Percentiles rank a stretch among this genome's conserved stretches.
These are phyloP conservation scores for Saiga tatarica DNA, from an alignment of 2,113 vertebrate species.

Conservation along the genomic window DNA sequence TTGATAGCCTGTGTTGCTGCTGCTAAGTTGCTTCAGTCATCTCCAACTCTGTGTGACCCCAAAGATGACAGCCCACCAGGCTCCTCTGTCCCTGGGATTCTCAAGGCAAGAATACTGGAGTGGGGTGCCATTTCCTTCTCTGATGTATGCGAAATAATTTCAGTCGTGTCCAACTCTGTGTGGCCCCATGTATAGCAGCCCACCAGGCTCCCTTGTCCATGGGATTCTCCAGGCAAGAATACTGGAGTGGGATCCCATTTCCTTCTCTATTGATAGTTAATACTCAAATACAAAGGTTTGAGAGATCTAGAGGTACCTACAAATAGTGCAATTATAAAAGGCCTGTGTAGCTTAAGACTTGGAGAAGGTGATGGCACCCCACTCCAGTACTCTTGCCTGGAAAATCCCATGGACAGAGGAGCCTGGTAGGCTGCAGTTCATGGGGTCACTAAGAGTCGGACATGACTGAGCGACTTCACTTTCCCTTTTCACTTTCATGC, in stretches of 20 bases:
- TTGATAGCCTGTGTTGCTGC: background rate
- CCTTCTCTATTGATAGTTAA: background rate
- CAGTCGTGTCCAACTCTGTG: too few relatives aligned
- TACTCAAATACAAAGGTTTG: background rate
- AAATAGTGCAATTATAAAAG: background rate
- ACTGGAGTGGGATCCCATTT: background rate
- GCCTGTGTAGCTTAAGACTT: too few relatives aligned
- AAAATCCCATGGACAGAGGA: too few relatives aligned
- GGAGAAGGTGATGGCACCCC: too few relatives aligned
- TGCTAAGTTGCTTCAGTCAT: background rate
- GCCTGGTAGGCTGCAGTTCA: too few relatives aligned
- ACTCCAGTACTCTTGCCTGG: too few relatives aligned
- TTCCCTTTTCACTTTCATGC: too few relatives aligned
- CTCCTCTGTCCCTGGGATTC: background rate
- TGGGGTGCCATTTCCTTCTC: background rate
- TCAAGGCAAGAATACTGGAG: background rate
- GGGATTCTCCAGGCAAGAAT: background rate
- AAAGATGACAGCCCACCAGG: background rate
- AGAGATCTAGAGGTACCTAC: background rate
- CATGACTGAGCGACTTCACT: too few relatives aligned
- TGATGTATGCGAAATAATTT: too few relatives aligned
- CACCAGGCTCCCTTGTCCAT: background rate
- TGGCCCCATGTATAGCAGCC: too few relatives aligned
- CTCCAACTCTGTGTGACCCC: background rate
- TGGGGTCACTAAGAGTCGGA: too few relatives aligned